These are phyloP conservation scores for Tetranychus cinnabarinus DNA, from an alignment of 1,140 invertebrate species.

Conservation along the genomic window DNA sequence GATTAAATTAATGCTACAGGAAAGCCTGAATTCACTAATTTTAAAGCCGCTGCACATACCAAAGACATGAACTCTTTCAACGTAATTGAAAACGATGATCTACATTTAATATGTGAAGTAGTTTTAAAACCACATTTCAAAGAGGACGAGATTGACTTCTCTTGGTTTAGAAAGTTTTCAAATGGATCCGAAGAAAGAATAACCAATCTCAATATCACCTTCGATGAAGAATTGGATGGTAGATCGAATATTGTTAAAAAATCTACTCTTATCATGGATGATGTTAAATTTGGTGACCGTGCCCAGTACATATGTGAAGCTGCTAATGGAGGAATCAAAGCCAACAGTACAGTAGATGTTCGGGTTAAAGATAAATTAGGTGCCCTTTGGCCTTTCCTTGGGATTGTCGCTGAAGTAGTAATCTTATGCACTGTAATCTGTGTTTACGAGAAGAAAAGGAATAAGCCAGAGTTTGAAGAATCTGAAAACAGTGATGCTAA, in stretches of 20 bases:
- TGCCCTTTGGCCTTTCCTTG: slow-evolving; percentile 74
- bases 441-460: no score
- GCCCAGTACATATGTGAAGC: slow-evolving; percentile 38
- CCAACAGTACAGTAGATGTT: slow-evolving; percentile 27
- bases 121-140: not conserved
- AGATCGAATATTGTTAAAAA: slow-evolving; percentile 17
- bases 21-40: not conserved
- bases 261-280: slow-evolving; percentile 30
- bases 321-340: slow-evolving; percentile 25
- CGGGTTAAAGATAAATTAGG: slow-evolving; percentile 56
- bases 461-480: no score
- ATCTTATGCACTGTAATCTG: slow-evolving; percentile 61
- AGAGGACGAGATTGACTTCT: not conserved
- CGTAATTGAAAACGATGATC: slow-evolving; percentile 48
- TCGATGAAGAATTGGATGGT: slow-evolving; percentile 12
- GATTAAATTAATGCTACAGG: not conserved
- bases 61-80: slow-evolving; percentile 26
- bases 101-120: slow-evolving; percentile 6
- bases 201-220: slow-evolving; percentile 14
- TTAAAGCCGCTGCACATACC: not conserved
- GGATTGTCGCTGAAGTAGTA: slow-evolving; percentile 72
- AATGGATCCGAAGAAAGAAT: not conserved
- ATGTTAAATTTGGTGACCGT: slow-evolving; percentile 34
- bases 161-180: not conserved
- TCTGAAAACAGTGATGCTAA: no score